Base-by-base conservation (phyloP, 2,888 invertebrate genomes). In the Dyspetes luteomarginatus region DNA sequence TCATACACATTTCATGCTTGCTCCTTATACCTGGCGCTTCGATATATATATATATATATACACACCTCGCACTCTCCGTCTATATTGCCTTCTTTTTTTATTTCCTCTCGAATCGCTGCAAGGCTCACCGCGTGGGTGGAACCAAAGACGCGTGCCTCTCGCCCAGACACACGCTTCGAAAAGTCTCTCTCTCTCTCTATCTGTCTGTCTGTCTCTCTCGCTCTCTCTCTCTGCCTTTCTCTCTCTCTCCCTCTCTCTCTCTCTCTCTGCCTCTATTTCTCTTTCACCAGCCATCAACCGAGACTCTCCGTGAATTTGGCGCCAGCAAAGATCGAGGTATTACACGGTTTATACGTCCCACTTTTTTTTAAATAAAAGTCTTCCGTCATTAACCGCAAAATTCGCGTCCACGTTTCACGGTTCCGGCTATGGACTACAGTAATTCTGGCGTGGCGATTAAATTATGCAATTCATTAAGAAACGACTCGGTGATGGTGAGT, bases 121-220 rank as follows among this genome's bases (percentile, higher is more conserved):
- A 77, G 69, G 43, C 28, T 64, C 64, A 15, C n/a, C 78, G 78
- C 78, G 83, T 84, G 82, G 83, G 83, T 82, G 81, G n/a, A 77
- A 58, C 58, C 52, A 75, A 75, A 82, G 84, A 82, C 84, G 82
- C 84, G 84, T 84, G 84, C 84, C 84, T 81, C 81, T 77, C 69
- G 78, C 65, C 77, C 78, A 76, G 77, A 82, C 83, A 82, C 83
- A 74, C 81, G 74, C 81, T 81, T 65, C 78, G 81, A 77, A 68
- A 3, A 81, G 64, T 50, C 71, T 67, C 24, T 4, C 15, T n/a
- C 48, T 48, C 48, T 48, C 19, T 15, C 48, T 68, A 26, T 41
- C 19, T 12, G 30, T 68, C 68, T 68, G 30, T 55, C 68, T 22
- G 30, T 15, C 67, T 22, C 19, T 30, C 50, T 68, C 50, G 22